Evolutionary conservation across 2,797 vertebrate genomes (phyloP).

Genomic region (Thamnophis elegans): DNA sequence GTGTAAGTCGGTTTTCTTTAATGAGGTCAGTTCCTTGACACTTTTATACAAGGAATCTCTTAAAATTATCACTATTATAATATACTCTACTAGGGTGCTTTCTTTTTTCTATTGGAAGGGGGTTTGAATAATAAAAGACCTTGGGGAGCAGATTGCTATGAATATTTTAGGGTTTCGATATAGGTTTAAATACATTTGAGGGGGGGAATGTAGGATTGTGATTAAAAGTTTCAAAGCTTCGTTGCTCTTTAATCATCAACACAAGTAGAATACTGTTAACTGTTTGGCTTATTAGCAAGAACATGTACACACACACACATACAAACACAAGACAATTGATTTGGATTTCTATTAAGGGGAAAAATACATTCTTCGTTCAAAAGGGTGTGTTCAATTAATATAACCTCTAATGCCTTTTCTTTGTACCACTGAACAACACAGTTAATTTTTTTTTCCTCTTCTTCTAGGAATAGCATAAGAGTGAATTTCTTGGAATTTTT

Average conservation of each 20-base stretch:
- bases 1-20: constrained; percentile 60
- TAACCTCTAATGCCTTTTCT: constrained; percentile 12
- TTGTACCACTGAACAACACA: neutral
- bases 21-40: constrained; percentile 57
- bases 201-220: constrained; percentile 42
- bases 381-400: constrained; percentile 23
- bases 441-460: constrained; percentile 4
- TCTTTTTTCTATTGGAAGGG: constrained; percentile 1
- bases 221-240: constrained; percentile 48
- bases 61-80: constrained; percentile 51
- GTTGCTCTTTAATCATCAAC: constrained; percentile 40
- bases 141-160: constrained; percentile 50
- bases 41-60: constrained; percentile 33
- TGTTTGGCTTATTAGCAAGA: constrained; percentile 8
- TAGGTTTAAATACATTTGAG: constrained; percentile 54
- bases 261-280: constrained; percentile 27
- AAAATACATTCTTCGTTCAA: constrained; percentile 26
- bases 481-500: constrained; percentile 13
- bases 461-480: neutral
- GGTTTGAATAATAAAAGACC: constrained; percentile 57
- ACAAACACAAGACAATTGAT: constrained; percentile 20
- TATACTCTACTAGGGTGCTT: neutral
- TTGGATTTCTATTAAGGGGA: neutral
- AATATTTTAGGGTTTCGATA: constrained; percentile 61
- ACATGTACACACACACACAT: neutral